These are phyloP conservation scores for Leucophenga maculata DNA, from an alignment of 2,888 invertebrate species.

Conservation along the genomic window DNA sequence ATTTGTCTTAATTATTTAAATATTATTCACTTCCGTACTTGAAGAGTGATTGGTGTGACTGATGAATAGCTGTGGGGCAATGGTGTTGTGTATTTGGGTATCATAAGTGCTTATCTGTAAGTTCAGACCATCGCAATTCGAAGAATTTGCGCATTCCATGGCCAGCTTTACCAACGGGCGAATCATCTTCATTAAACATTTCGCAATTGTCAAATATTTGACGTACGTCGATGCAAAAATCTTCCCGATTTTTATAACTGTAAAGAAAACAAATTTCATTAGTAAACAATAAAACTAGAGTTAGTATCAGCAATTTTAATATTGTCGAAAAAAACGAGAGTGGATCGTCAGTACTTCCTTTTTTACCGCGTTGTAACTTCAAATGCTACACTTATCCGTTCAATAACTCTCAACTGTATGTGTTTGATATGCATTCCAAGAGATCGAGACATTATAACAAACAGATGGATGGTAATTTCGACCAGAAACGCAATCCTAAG, in stretches of 20 bases:
- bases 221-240: conserved; percentile 92
- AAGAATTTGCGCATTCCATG: conserved; percentile 95
- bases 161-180: conserved; percentile 96
- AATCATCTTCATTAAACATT: conserved; percentile 98
- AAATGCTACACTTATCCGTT: too few relatives aligned
- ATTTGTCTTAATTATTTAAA: too few relatives aligned
- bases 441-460: too few relatives aligned
- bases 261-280: conserved; percentile 25
- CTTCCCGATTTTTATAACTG: conserved; percentile 93
- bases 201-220: conserved; percentile 98
- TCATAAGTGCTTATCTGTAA: conserved; percentile 74
- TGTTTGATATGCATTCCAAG: too few relatives aligned
- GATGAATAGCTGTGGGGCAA: conserved; percentile 35
- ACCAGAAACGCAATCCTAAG: too few relatives aligned
- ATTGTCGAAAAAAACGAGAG: background rate
- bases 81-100: conserved; percentile 51
- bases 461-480: too few relatives aligned
- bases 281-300: background rate
- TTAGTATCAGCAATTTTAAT: too few relatives aligned
- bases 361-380: too few relatives aligned
- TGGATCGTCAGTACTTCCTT: too few relatives aligned
- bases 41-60: conserved; percentile 19
- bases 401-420: too few relatives aligned
- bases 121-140: conserved; percentile 88
- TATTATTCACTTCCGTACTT: conserved; percentile 49